Evolutionary conservation across 2,888 invertebrate genomes (phyloP).

Genomic region (Ormia ochracea): DNA sequence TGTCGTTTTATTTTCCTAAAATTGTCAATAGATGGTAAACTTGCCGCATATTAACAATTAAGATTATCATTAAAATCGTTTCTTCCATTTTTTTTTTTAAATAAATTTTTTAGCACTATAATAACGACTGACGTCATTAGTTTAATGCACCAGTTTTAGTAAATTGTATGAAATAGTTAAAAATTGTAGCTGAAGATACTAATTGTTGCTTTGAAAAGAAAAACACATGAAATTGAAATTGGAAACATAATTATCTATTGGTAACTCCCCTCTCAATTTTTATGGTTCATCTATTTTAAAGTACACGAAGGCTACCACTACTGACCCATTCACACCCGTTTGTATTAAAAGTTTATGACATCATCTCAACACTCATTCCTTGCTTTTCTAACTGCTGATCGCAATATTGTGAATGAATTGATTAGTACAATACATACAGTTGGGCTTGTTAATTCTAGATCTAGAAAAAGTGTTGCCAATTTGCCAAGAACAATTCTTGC

Average conservation of each 20-base stretch:
- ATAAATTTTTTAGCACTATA: neutral
- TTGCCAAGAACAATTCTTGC: neutral
- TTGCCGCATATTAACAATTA: too few relatives aligned
- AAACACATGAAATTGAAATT: too few relatives aligned
- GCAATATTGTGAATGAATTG: constrained; percentile 1
- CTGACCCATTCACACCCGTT: neutral
- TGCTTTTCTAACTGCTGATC: constrained; percentile 5
- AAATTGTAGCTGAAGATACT: neutral
- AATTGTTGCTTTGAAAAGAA: constrained; percentile 21
- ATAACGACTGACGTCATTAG: constrained; percentile 61
- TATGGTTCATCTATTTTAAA: neutral
- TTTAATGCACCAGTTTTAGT: neutral
- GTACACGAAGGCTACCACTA: neutral
- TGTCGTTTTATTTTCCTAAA: too few relatives aligned
- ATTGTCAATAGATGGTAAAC: too few relatives aligned
- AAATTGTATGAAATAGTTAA: neutral
- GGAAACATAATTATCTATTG: neutral
- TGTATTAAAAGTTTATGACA: constrained; percentile 42
- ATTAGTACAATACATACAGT: neutral
- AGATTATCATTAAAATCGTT: too few relatives aligned
- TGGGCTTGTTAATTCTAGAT: neutral
- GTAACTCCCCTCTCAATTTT: constrained; percentile 3
- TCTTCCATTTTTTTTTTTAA: neutral
- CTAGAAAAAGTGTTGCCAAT: neutral
- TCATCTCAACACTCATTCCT: constrained; percentile 6